A percentile compares a stretch with the other conserved stretches of the same genome.
Conservation (phyloP, 2,888 invertebrate species). For the Leistus spinibarbis region DNA sequence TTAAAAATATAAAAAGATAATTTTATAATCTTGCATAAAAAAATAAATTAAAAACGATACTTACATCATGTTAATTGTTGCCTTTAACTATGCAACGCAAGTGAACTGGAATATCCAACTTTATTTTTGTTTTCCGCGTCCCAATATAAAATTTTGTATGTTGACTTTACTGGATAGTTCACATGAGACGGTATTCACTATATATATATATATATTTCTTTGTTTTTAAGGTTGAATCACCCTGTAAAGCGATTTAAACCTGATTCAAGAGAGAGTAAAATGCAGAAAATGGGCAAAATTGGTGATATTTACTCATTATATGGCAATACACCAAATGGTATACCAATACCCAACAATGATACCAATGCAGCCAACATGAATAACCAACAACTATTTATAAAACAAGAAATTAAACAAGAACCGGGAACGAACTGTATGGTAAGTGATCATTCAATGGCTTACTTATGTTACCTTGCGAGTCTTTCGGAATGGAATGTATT, state of each 20-base stretch:
- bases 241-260: slow-evolving; percentile 88
- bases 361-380: slow-evolving; percentile 42
- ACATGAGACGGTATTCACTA: neutral
- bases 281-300: slow-evolving; percentile 53
- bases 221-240: slow-evolving; percentile 77
- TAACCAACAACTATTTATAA: slow-evolving; percentile 45
- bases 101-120: no score
- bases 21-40: no score
- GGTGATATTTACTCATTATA: slow-evolving; percentile 55
- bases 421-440: slow-evolving; percentile 55
- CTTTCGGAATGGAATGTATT: slow-evolving; percentile 7
- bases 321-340: slow-evolving; percentile 48
- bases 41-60: no score
- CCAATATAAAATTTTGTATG: no score
- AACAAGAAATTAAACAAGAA: slow-evolving; percentile 70
- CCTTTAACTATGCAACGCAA: no score
- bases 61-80: no score
- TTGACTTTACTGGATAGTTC: no score
- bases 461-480: slow-evolving; percentile 6
- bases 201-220: neutral
- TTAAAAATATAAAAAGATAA: no score
- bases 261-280: slow-evolving; percentile 58
- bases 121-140: no score
- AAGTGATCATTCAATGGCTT: slow-evolving; percentile 41
- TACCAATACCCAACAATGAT: slow-evolving; percentile 44